These are phyloP conservation scores for Dipodomys spectabilis DNA, from an alignment of 2,113 vertebrate species.

Conservation along the genomic window DNA sequence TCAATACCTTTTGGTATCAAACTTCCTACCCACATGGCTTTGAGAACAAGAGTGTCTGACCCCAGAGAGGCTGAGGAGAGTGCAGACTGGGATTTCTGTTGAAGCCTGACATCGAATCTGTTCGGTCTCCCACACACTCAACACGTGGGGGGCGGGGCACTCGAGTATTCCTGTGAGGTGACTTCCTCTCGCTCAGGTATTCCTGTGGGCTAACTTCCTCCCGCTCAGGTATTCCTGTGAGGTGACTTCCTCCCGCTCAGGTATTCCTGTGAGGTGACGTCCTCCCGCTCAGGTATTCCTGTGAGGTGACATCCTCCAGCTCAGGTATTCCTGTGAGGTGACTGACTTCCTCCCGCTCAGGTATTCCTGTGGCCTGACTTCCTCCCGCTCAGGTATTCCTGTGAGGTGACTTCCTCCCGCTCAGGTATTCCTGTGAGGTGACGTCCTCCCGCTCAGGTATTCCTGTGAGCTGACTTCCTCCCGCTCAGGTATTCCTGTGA, in stretches of 20 bases:
- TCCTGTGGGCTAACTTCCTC: background rate
- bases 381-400: too few relatives aligned
- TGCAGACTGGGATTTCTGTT: background rate
- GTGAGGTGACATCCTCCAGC: too few relatives aligned
- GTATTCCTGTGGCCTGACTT: background rate
- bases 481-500: too few relatives aligned
- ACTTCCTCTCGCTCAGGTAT: background rate
- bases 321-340: too few relatives aligned
- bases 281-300: background rate
- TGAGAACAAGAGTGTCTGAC: background rate
- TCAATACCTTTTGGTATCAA: background rate
- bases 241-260: background rate
- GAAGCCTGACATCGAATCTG: background rate
- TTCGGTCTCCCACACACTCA: background rate
- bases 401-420: too few relatives aligned
- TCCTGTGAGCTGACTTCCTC: background rate
- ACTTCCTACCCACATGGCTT: background rate
- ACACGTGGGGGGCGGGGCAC: background rate
- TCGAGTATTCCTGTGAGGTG: too few relatives aligned
- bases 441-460: background rate
- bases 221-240: background rate
- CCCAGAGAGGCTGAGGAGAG: accelerated
- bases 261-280: too few relatives aligned
- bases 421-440: too few relatives aligned
- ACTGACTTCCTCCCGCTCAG: background rate